Conservation (phyloP, 2,888 invertebrate species). For the Hydropsyche betteni region DNA sequence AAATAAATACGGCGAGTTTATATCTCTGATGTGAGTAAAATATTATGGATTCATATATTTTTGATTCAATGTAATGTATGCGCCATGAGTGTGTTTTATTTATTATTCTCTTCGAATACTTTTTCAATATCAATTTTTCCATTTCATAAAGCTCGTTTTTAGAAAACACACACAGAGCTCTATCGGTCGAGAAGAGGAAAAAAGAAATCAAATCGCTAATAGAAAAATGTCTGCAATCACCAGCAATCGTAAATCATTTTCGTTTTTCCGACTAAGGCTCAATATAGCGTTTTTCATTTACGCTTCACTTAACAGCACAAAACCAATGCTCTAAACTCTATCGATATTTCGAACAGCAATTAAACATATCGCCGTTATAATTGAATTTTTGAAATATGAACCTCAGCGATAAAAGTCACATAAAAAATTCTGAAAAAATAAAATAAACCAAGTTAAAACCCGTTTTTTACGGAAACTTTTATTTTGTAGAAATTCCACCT, state of each 20-base stretch:
- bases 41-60: too few species aligned
- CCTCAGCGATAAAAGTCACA: too few species aligned
- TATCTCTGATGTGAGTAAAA: too few species aligned
- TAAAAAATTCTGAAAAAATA: too few species aligned
- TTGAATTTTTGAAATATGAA: too few species aligned
- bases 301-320: constrained; percentile 19
- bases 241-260: constrained; percentile 31
- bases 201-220: constrained; percentile 11
- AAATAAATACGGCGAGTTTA: too few species aligned
- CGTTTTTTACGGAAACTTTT: not conserved
- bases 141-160: constrained; percentile 24
- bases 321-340: not conserved
- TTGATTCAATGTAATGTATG: not conserved
- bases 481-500: not conserved
- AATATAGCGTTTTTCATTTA: constrained; percentile 32
- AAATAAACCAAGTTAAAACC: not conserved
- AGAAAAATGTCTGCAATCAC: constrained; percentile 36
- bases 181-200: constrained; percentile 1
- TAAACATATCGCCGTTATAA: too few species aligned
- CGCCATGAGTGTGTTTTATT: not conserved
- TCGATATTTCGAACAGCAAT: too few species aligned
- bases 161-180: not conserved
- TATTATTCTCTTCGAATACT: constrained; percentile 5
- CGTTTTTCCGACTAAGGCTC: constrained; percentile 27
- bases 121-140: constrained; percentile 30